These are phyloP conservation scores for Grammomys dolichurus DNA, from an alignment of 2,113 vertebrate genomes.

Conservation along the genomic window DNA sequence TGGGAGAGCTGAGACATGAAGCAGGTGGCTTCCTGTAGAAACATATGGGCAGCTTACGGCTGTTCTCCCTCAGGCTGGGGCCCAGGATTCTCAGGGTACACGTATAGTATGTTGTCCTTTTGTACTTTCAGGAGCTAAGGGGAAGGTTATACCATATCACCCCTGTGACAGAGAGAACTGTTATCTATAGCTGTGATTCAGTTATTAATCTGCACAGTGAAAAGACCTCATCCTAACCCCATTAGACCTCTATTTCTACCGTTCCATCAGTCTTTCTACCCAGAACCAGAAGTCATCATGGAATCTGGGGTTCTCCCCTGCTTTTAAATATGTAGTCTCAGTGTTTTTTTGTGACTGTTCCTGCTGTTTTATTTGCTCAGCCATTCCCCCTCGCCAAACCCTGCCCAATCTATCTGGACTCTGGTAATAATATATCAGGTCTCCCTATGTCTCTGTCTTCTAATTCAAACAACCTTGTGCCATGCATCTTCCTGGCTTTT, in stretches of 20 bases:
- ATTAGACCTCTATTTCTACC: neutral
- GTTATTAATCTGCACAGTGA: neutral
- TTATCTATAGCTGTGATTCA: neutral
- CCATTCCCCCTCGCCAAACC: neutral
- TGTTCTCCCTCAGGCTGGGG: conserved; percentile 7
- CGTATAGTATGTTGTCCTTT: neutral
- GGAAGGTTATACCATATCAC: neutral
- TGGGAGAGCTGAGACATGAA: conserved; percentile 16
- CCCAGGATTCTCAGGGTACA: neutral
- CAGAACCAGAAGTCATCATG: neutral
- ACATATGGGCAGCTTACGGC: conserved; percentile 47
- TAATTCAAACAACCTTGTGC: neutral
- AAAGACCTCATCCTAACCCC: neutral
- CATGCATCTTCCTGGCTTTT: neutral
- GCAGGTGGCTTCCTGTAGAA: conserved; percentile 52
- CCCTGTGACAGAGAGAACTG: neutral
- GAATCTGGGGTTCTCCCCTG: neutral
- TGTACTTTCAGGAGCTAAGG: neutral
- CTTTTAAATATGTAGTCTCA: neutral
- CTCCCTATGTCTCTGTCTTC: neutral
- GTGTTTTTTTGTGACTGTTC: neutral
- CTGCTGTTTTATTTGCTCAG: neutral
- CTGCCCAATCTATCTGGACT: neutral
- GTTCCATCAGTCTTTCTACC: neutral
- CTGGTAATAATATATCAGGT: neutral